Conservation (phyloP, 2,113 vertebrate genomes). For the Alosa alosa region DNA sequence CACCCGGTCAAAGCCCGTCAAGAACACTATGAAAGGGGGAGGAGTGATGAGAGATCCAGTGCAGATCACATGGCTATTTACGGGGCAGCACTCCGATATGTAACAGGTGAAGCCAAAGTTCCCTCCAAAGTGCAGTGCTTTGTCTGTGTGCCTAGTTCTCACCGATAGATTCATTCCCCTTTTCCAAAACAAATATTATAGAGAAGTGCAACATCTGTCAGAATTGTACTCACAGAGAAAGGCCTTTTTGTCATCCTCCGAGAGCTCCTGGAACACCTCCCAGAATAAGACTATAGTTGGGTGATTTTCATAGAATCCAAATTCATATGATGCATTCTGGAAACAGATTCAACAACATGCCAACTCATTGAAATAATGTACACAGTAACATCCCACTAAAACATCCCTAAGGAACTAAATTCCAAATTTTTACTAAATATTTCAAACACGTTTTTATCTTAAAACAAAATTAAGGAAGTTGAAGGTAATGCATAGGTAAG, state of each 20-base stretch:
- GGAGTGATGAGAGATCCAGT: neutral
- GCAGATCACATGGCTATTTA: no score
- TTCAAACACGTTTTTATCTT: no score
- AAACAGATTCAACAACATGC: slow-evolving; percentile 16
- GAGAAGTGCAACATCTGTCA: neutral
- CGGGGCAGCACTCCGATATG: no score
- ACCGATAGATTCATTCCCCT: neutral
- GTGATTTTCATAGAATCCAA: slow-evolving; percentile 64
- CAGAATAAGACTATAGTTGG: slow-evolving; percentile 77
- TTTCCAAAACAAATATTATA: neutral
- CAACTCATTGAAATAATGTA: neutral
- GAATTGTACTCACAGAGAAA: slow-evolving; percentile 74
- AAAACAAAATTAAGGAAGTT: no score
- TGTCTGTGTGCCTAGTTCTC: no score
- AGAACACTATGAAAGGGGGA: slow-evolving; percentile 67
- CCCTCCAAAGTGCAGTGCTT: no score
- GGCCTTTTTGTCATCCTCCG: slow-evolving; percentile 70
- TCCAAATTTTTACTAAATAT: no score
- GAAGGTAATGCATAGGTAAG: no score
- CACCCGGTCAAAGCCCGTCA: slow-evolving; percentile 73
- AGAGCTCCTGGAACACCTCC: slow-evolving; percentile 77
- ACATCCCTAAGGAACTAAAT: neutral
- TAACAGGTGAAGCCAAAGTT: no score
- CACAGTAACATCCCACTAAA: neutral
- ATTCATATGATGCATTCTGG: slow-evolving; percentile 62